These are phyloP conservation scores for Dendronephthya gigantea DNA, from an alignment of 64 coral and sea anemone genomes.

Conservation along the genomic window DNA sequence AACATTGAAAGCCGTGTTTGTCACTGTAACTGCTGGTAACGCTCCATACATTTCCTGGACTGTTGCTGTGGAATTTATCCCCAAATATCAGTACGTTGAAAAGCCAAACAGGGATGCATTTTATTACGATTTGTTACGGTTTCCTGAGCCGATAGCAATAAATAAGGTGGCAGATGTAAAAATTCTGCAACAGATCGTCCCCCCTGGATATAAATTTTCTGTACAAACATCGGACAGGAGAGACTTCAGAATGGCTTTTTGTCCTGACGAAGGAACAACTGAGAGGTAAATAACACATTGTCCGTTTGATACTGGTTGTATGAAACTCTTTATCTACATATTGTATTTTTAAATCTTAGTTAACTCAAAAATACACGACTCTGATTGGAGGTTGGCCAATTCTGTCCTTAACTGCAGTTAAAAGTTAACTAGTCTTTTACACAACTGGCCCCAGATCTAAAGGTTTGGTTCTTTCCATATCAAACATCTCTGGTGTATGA, in stretches of 20 bases:
- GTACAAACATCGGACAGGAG: background rate
- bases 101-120: background rate
- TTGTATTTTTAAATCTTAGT: too few relatives aligned
- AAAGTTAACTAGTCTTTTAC: too few relatives aligned
- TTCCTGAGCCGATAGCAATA: background rate
- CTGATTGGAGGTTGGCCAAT: too few relatives aligned
- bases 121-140: background rate
- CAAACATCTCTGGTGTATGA: too few relatives aligned
- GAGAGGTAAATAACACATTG: background rate
- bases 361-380: too few relatives aligned
- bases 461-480: too few relatives aligned
- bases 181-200: background rate
- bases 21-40: slow-evolving; percentile 47
- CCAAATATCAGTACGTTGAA: background rate
- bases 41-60: slow-evolving; percentile 61
- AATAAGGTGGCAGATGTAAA: background rate
- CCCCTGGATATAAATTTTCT: background rate
- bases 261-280: background rate
- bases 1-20: slow-evolving; percentile 22
- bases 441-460: too few relatives aligned
- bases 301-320: background rate
- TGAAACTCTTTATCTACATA: too few relatives aligned
- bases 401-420: too few relatives aligned
- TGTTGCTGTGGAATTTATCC: slow-evolving; percentile 51
- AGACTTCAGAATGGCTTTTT: background rate